Base-by-base conservation (phyloP, 2,797 vertebrate genomes). In the Anguilla megastoma region DNA sequence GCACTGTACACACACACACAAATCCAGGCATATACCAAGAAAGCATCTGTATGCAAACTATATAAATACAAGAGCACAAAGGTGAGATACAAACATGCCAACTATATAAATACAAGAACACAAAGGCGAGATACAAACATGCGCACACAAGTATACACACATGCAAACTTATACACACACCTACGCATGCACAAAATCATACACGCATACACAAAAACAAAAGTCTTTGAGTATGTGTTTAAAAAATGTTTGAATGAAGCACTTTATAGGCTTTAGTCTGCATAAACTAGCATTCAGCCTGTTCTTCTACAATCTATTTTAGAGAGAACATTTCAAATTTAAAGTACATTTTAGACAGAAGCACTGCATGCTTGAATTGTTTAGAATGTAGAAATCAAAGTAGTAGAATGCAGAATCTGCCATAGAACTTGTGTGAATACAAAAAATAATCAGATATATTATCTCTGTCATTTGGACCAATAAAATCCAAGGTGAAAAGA, bases 181-280 rank as follows among this genome's bases (percentile, higher is more conserved):
- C 74, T 83, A 89, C 85, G 87, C 89, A 21, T 89, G 93, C 86
- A 90, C 90, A 88, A 87, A 85, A 85, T 83, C 88, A 76, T 83
- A 91, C 92, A 93, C 94, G 91, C 89, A 93, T 93, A 92, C 93
- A 48, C 41, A 36, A 69, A n/a, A 41, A 86, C 33, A 30, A 30
- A 52, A 6, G 41, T 45, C 1, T 71, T 86, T 74, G 66, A 74
- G 18, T 27, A 24, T 41, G 0, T 76, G 33, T 74, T 33, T 74
- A 33, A 74, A 10, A 74, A 74, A 33, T 30, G 69, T 74, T 74
- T 36, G 33, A 76, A 76, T 1, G 12, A 24, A 76, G 24, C 21
- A 24, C 80, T 50, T 21, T 7, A 84, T 12, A 30, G 30, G 10
- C 16, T 85, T 58, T 50, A 71, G 66, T 33, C 27, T 41, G 30